phyloP scores from a whole-genome alignment of 92 coral and sea anemone genomes.

The Meandrina meandrites region DNA sequence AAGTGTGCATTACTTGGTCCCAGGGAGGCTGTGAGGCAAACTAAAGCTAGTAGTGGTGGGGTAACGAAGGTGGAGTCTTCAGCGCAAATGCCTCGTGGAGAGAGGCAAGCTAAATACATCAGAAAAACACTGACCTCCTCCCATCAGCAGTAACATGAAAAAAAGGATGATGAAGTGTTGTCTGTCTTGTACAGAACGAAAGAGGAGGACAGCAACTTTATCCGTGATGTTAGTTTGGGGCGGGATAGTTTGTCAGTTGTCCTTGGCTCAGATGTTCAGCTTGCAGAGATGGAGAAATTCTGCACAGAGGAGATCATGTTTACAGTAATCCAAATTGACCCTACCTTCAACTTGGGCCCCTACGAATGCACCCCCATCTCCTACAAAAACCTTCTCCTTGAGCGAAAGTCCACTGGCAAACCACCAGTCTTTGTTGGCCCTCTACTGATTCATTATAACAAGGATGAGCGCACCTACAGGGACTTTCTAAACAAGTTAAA shows the following conservation, averaged over 20 bases:
- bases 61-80: constrained; percentile 27
- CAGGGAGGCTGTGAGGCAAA: constrained; percentile 25
- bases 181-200: constrained; percentile 28
- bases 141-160: constrained; percentile 13
- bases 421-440: constrained; percentile 40
- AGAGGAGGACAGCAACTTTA: constrained; percentile 23
- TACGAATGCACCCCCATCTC: constrained; percentile 45
- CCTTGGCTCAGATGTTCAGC: constrained; percentile 33
- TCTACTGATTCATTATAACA: constrained; percentile 36
- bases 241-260: constrained; percentile 23
- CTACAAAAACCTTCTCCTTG: constrained; percentile 30
- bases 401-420: constrained; percentile 42
- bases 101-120: constrained; percentile 20
- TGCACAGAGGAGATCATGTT: constrained; percentile 18
- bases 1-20: constrained; percentile 31
- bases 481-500: constrained; percentile 35
- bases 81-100: constrained; percentile 31
- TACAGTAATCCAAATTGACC: constrained; percentile 37
- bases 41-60: constrained; percentile 30
- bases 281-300: constrained; percentile 34
- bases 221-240: constrained; percentile 33
- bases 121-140: constrained; percentile 19
- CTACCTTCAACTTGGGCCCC: constrained; percentile 41
- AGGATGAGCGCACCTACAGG: constrained; percentile 39
- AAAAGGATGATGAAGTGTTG: constrained; percentile 17